Evolutionary conservation across 1,140 invertebrate species (phyloP).

Genomic region (Camponotus floridanus): DNA sequence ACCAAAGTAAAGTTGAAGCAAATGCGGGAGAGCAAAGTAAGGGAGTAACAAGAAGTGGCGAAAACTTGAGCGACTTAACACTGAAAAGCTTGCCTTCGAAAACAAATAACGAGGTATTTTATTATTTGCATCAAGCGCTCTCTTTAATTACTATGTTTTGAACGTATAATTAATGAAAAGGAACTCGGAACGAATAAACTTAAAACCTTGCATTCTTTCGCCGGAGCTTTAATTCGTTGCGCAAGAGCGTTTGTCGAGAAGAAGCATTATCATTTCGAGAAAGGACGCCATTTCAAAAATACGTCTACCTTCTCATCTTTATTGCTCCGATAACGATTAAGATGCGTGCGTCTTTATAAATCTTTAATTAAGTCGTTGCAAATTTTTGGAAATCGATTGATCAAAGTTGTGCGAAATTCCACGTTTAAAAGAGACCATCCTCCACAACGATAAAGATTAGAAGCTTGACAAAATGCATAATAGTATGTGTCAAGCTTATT

Average conservation of each 20-base stretch:
- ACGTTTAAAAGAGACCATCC: too few relatives aligned
- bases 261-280: background rate
- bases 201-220: background rate
- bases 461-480: background rate
- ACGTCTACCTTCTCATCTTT: too few relatives aligned
- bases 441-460: too few relatives aligned
- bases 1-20: slow-evolving; percentile 16
- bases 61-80: slow-evolving; percentile 27
- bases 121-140: slow-evolving; percentile 12
- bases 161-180: slow-evolving; percentile 29
- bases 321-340: too few relatives aligned
- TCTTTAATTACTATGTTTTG: slow-evolving; percentile 44
- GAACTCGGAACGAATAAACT: background rate
- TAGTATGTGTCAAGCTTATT: background rate
- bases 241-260: background rate
- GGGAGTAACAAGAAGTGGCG: slow-evolving; percentile 8
- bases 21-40: slow-evolving; percentile 23
- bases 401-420: too few relatives aligned
- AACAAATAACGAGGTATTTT: slow-evolving; percentile 31
- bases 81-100: slow-evolving; percentile 18
- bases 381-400: too few relatives aligned
- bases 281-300: background rate
- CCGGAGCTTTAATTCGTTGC: background rate
- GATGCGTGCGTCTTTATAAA: too few relatives aligned
- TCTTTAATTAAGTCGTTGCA: too few relatives aligned